Base-by-base conservation (phyloP, 2,888 invertebrate genomes). In the Strigamia transsilvanica region DNA sequence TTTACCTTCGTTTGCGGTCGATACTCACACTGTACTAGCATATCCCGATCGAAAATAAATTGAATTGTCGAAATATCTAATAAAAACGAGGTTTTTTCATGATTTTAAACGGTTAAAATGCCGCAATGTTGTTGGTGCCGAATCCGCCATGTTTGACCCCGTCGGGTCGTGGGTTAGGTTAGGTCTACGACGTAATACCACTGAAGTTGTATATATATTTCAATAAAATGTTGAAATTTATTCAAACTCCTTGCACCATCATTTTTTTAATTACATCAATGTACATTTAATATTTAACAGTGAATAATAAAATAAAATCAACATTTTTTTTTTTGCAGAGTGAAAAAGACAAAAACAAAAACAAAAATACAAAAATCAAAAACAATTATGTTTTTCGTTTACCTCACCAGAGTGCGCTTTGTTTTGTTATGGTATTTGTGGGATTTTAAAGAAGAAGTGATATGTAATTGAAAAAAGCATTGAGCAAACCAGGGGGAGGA, bases 381-480 rank as follows among this genome's bases (percentile, higher is more conserved):
- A 51, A 61, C 18, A 15, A 15, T 61, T 21, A 4, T 61, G 6
- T 10, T 61, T 21, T 61, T 61, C 2, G 2, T 21, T 10, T 61
- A 34, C 34, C 34, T 34, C 34, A 34, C 34, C 4, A 34, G 34
- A 34, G 34, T 34, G 34, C 7, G 34, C 7, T 3, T 34, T 34
- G 7, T 61, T 5, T 9, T 10, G 6, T 61, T 61, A 18, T 61
- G 61, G 18, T 61, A 18, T 21, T 61, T 12, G 10, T 46, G 46
- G 61, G n/a, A 51, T 51, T 61, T n/a, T 10, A 61, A 61, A 61
- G 61, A 61, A 61, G 61, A 23, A 61, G 23, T 61, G 61, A 61
- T 61, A 61, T 61, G 61, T 61, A 61, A 61, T 61, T 61, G 61
- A 61, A 61, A 61, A 61, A 61, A 61, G 61, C 61, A 15, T 61